phyloP scores from a whole-genome alignment of 2,888 invertebrate species.

The Heliconius charithonia region DNA sequence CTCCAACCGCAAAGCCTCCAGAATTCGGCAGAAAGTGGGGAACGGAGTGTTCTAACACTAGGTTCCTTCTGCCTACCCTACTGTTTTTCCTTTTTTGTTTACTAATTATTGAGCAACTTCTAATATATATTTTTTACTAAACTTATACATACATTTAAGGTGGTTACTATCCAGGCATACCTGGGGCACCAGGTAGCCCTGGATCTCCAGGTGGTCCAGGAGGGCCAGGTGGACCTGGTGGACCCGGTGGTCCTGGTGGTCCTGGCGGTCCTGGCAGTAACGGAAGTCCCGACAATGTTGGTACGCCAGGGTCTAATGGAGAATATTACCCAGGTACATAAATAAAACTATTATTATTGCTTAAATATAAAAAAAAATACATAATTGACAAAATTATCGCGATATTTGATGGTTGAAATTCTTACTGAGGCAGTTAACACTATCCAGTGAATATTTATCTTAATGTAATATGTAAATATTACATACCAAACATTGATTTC shows the following conservation, averaged over 20 bases:
- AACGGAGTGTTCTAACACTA: no score
- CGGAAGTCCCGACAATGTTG: no score
- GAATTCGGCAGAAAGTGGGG: no score
- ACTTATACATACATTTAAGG: background rate
- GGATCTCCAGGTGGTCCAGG: conserved; percentile 8
- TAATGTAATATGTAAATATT: no score
- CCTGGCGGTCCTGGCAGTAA: conserved; percentile 14
- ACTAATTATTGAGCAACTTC: background rate
- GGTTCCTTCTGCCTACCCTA: no score
- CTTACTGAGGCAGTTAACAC: no score
- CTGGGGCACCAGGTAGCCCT: conserved; percentile 28
- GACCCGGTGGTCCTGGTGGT: conserved; percentile 55
- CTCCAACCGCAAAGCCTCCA: no score
- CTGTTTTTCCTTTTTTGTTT: background rate
- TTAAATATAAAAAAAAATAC: no score
- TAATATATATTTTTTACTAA: background rate
- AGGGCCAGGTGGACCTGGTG: background rate
- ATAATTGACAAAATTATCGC: no score
- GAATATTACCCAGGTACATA: conserved; percentile 7
- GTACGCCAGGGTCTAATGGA: background rate
- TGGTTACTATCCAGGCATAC: conserved; percentile 17
- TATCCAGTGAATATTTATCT: no score
- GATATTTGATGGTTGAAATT: no score
- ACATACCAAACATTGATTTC: no score
- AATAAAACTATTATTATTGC: background rate